These are phyloP conservation scores for Drosophila yooni DNA, from an alignment of 2,888 invertebrate species.

Conservation along the genomic window DNA sequence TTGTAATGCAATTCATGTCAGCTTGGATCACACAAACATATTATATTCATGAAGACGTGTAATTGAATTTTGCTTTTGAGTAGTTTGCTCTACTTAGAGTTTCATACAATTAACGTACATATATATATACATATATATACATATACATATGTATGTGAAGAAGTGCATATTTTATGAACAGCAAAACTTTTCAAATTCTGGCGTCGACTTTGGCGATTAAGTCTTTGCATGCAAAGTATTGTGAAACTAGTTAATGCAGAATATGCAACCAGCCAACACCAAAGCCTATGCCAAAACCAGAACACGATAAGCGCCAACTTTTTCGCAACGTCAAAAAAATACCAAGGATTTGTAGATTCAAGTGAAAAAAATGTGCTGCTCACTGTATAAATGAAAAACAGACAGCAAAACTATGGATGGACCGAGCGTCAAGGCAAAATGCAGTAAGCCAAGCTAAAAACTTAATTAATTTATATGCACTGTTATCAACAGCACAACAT, in stretches of 20 bases:
- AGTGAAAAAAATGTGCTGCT: not conserved
- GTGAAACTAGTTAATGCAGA: constrained; percentile 22
- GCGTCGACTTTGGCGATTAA: constrained; percentile 18
- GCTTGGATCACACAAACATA: not conserved
- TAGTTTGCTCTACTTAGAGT: constrained; percentile 12
- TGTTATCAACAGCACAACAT: not conserved
- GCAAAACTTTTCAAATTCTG: constrained; percentile 12
- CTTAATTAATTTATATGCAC: not conserved
- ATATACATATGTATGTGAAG: not conserved
- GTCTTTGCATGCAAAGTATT: constrained; percentile 2
- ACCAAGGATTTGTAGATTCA: constrained; percentile 4
- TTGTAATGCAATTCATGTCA: not conserved
- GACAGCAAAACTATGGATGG: not conserved
- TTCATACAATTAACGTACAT: constrained; percentile 22
- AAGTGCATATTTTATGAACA: constrained; percentile 4
- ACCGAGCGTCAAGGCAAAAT: not conserved
- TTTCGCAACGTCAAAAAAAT: not conserved
- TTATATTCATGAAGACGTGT: constrained; percentile 6
- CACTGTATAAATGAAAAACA: not conserved
- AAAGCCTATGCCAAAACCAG: constrained; percentile 6
- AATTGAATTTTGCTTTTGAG: constrained; percentile 6
- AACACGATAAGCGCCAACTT: constrained; percentile 39
- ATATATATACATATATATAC: constrained; percentile 1
- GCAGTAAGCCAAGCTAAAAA: not conserved
- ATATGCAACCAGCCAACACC: constrained; percentile 18